Evolutionary conservation across 2,888 invertebrate genomes (phyloP).

Genomic region (Lycaena phlaeas): DNA sequence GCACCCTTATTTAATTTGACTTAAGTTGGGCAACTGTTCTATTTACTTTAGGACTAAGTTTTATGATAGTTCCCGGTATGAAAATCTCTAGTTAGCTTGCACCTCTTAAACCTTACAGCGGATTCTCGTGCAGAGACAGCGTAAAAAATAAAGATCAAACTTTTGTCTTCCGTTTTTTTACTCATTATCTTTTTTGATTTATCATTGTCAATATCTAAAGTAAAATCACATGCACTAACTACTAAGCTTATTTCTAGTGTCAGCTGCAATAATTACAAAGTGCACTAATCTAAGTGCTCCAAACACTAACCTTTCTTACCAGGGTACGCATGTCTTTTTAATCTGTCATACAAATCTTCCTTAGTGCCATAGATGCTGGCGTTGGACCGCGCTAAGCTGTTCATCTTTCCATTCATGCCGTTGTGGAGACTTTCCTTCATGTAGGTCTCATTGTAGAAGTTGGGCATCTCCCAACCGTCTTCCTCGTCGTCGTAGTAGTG

Average conservation of each 20-base stretch:
- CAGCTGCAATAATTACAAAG: conserved; percentile 33
- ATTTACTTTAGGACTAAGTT: too few species aligned
- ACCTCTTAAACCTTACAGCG: too few species aligned
- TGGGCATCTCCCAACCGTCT: conserved; percentile 98
- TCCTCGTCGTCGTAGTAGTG: conserved; percentile 97
- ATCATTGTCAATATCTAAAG: too few species aligned
- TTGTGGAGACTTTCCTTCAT: conserved; percentile 95
- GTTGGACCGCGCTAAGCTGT: conserved; percentile 92
- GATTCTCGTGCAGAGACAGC: too few species aligned
- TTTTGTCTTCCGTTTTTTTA: too few species aligned
- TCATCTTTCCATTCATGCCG: conserved; percentile 89
- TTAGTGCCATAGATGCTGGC: conserved; percentile 96
- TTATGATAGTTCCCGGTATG: too few species aligned
- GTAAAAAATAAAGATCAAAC: too few species aligned
- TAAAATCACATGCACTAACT: conserved; percentile 13
- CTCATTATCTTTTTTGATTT: too few species aligned
- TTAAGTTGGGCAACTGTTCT: too few species aligned
- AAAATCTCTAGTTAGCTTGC: too few species aligned
- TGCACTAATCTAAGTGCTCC: conserved; percentile 57
- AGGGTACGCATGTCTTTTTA: conserved; percentile 95
- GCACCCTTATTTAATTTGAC: too few species aligned
- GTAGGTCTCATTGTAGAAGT: conserved; percentile 96
- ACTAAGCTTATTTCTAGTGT: conserved; percentile 21
- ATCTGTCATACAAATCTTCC: conserved; percentile 94
- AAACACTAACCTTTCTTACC: conserved; percentile 89